phyloP scores from a whole-genome alignment of 2,797 vertebrate genomes.

The Heteromormyrus szaboi region DNA sequence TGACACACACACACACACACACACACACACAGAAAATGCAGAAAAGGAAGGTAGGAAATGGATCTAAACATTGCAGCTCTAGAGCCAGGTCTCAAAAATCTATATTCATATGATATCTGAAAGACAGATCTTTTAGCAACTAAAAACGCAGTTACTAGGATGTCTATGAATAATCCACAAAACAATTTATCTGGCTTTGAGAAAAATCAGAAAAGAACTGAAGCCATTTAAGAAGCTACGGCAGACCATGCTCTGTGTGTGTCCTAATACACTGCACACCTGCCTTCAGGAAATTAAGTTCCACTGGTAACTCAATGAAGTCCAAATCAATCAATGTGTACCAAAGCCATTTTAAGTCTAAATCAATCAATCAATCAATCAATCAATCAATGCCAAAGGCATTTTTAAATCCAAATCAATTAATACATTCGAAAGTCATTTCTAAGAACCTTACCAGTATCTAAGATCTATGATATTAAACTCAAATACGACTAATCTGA shows the following conservation, averaged over 20 bases:
- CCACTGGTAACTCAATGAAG: background rate
- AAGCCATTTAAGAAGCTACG: background rate
- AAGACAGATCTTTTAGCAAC: background rate
- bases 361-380: background rate
- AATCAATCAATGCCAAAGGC: background rate
- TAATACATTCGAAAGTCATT: background rate
- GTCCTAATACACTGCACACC: background rate
- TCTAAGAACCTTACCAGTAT: background rate
- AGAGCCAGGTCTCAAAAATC: background rate
- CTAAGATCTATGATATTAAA: background rate
- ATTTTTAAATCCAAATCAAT: too few species aligned
- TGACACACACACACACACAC: background rate
- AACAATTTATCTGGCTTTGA: background rate
- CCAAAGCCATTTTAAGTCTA: background rate
- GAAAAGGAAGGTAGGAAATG: background rate
- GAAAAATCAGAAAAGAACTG: background rate
- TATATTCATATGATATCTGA: background rate
- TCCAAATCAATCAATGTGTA: background rate
- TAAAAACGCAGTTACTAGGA: background rate
- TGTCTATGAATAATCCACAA: background rate
- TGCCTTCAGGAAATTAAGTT: background rate
- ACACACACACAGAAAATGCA: background rate
- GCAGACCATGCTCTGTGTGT: background rate
- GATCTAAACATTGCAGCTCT: background rate
- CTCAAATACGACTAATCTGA: background rate